Base-by-base conservation (phyloP, 2,113 vertebrate species). In the Aptenodytes patagonicus region DNA sequence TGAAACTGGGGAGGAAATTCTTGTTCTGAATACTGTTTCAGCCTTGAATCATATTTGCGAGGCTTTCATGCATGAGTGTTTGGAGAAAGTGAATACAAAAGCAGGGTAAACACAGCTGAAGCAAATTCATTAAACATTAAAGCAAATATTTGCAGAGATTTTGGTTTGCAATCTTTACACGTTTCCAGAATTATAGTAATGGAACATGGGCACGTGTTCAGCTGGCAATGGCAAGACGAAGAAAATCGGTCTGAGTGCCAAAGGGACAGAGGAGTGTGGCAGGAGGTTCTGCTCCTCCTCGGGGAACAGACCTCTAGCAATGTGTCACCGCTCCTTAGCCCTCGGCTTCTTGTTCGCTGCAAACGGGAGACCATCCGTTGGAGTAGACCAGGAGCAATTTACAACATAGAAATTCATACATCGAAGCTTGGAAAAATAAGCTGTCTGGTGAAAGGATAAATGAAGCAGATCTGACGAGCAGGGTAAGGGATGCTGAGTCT, bases 111-210 rank as follows among this genome's bases (percentile, higher is more conserved):
- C 87, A 93, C 93, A 91, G 94, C 95, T 89, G 96, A 89, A 85
- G 83, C 81, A 84, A 94, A 91, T 87, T 93, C 94, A 96, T 96
- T 89, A 94, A 94, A 91, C 65, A 60, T 32, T 24, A 71, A 71
- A 7, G 3, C 95, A 96, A 96, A 94, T 91, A 96, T 96, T 96
- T 97, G 95, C 65, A 49, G 89, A 87, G 94, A 47, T 94, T 93
- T 91, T 81, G 89, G 91, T 60, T 51, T 40, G 19, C 89, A 97
- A 89, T 87, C 61, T 60, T 70, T 79, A 14, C 94, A 92, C 55
- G 32, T 70, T 73, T 51, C 72, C 83, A 84, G 89, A 83, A 75
- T 70, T n/a, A 49, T 6, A 86, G 91, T 12, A 7, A 49, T 62
- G 83, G 93, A 72, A 22, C 21, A 2, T 0, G 34, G 88, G 86